Evolutionary conservation across 2,113 vertebrate genomes (phyloP).

Genomic region (Mola mola): DNA sequence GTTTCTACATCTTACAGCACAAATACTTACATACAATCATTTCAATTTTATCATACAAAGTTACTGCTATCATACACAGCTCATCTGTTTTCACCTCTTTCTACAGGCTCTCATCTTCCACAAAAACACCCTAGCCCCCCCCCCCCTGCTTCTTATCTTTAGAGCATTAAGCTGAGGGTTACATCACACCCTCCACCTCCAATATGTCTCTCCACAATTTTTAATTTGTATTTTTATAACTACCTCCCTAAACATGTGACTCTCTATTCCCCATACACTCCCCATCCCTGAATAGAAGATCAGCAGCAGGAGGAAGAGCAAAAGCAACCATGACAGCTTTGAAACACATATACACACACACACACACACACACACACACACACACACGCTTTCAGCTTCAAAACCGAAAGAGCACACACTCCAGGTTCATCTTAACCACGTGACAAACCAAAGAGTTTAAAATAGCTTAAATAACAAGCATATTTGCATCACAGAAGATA

Average conservation of each 20-base stretch:
- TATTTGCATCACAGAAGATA: constrained; percentile 42
- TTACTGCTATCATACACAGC: too few species aligned
- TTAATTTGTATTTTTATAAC: constrained; percentile 79
- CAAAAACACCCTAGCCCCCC: constrained; percentile 20
- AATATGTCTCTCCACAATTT: constrained; percentile 66
- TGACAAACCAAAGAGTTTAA: constrained; percentile 47
- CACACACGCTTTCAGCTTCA: constrained; percentile 8
- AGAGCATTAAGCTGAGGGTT: constrained; percentile 57
- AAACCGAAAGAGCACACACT: constrained; percentile 14
- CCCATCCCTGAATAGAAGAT: constrained; percentile 36
- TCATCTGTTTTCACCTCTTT: too few species aligned
- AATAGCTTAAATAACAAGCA: constrained; percentile 48
- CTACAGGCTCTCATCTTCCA: background rate
- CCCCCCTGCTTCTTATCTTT: constrained; percentile 22
- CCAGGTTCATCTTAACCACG: constrained; percentile 28
- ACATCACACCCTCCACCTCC: constrained; percentile 65
- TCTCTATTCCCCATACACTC: constrained; percentile 16
- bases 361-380: constrained; percentile 23
- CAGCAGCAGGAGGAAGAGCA: constrained; percentile 15
- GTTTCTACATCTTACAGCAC: too few species aligned
- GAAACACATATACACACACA: constrained; percentile 20
- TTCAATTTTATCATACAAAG: too few species aligned
- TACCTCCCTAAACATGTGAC: constrained; percentile 52
- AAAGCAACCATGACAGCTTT: constrained; percentile 39
- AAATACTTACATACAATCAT: too few species aligned